Evolutionary conservation across 2,888 invertebrate genomes (phyloP).

Genomic region (Phanerotoma sp.): DNA sequence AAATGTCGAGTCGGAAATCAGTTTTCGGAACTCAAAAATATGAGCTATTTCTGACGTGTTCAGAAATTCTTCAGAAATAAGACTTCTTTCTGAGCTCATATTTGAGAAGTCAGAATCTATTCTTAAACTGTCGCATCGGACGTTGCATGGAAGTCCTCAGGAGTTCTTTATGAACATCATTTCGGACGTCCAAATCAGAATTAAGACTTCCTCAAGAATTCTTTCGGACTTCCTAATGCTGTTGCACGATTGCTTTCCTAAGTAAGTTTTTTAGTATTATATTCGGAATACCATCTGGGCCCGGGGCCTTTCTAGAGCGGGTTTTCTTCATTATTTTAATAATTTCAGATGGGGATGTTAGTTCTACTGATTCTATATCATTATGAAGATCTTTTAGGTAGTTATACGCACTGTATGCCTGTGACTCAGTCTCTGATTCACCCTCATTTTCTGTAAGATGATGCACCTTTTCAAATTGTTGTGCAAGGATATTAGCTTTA

Average conservation of each 20-base stretch:
- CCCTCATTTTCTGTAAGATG: slow-evolving; percentile 23
- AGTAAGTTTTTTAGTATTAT: slow-evolving; percentile 35
- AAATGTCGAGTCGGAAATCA: too few relatives aligned
- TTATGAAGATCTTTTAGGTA: neutral
- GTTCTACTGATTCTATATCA: neutral
- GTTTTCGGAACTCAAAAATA: too few relatives aligned
- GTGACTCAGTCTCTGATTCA: neutral
- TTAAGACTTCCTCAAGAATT: too few relatives aligned
- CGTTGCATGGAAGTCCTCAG: too few relatives aligned
- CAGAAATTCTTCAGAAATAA: too few relatives aligned
- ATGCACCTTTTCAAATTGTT: slow-evolving; percentile 25
- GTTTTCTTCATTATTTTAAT: neutral
- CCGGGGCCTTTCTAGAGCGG: slow-evolving; percentile 7
- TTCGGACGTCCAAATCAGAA: too few relatives aligned
- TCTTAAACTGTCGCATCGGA: too few relatives aligned
- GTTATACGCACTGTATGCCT: neutral
- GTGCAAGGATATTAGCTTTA: slow-evolving; percentile 22
- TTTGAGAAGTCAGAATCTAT: too few relatives aligned
- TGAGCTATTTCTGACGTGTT: too few relatives aligned
- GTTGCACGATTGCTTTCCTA: slow-evolving; percentile 35
- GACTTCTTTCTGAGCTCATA: too few relatives aligned
- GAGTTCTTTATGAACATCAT: too few relatives aligned
- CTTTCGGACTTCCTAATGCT: too few relatives aligned
- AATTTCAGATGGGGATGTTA: slow-evolving; percentile 2
- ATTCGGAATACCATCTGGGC: slow-evolving; percentile 13